Evolutionary conservation across 2,797 vertebrate species (phyloP), one percentile per base, ranked within the genome.

Genomic region (Betta splendens): DNA sequence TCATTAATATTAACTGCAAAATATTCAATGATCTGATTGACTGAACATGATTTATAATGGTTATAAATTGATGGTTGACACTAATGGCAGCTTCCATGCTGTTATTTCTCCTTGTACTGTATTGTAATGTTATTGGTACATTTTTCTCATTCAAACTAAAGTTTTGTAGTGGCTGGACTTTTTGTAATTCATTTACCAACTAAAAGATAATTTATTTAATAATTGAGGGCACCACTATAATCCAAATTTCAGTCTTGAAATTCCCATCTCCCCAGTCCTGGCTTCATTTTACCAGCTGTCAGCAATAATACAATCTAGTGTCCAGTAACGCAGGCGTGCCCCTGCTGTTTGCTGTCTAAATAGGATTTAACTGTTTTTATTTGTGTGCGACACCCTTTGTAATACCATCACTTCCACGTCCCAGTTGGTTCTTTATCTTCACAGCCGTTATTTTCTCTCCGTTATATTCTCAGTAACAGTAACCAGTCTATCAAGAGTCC

Each of bases 401-500:
- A 11, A n/a, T 28, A 29, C 21, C 5, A 3, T 22, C 9, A 28
- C 26, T 7, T 28, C 26, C 28, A 28, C 13, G 5, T 15, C 5
- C 4, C 32, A 16, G 3, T 9, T 15, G 16, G 7, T 38, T 37
- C 2, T n/a, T 13, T 3, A 3, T 31, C 25, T 16, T 52, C 18
- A 33, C 13, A 15, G 9, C 22, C 8, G 13, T 31, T 3, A 31
- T 22, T 23, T 9, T 15, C 12, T 28, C 48, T 31, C 3, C 15
- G 0, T 59, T 51, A n/a, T 42, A 31, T 54, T 18, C 40, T 2
- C 22, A 16, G n/a, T n/a, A n/a, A n/a, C n/a, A n/a, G n/a, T n/a
- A n/a, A n/a, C 5, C 2, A 33, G 32, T 47, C 7, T 10, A 35
- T 17, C 17, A 73, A 60, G 67, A 80, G 55, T 55, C 75, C 86